phyloP scores from a whole-genome alignment of 2,113 vertebrate species.

The Cottus gobio region DNA sequence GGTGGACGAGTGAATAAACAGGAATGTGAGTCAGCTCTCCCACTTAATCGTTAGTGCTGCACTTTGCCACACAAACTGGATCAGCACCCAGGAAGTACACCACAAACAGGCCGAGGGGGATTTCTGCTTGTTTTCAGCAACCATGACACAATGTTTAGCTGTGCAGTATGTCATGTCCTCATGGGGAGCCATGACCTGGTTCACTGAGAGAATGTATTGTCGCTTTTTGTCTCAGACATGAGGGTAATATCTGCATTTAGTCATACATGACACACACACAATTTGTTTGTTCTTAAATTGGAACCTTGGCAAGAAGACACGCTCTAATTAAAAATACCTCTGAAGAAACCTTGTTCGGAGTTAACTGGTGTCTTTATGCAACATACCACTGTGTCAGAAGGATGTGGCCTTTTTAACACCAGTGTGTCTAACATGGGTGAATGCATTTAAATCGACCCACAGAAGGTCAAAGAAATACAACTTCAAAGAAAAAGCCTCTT shows the following conservation, averaged over 20 bases:
- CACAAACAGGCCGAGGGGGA: background rate
- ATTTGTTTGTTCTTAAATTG: conserved; percentile 23
- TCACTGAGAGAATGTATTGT: conserved; percentile 7
- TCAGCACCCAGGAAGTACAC: background rate
- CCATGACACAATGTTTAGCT: background rate
- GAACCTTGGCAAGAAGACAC: conserved; percentile 22
- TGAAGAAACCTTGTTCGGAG: conserved; percentile 9
- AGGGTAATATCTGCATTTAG: conserved; percentile 24
- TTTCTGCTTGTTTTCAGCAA: background rate
- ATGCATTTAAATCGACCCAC: background rate
- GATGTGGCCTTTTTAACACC: background rate
- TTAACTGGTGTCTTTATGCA: background rate
- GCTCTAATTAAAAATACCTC: conserved; percentile 44
- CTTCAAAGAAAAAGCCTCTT: background rate
- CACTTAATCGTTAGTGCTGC: background rate
- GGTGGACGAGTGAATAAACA: background rate
- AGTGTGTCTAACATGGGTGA: background rate
- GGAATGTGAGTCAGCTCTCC: background rate
- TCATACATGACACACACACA: background rate
- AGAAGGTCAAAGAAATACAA: background rate
- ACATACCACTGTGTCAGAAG: background rate
- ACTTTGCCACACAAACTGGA: background rate
- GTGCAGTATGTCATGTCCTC: conserved; percentile 18
- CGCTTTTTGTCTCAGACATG: conserved; percentile 9
- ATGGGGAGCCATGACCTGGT: conserved; percentile 4